These are phyloP conservation scores for Eriosoma lanigerum DNA, from an alignment of 1,140 invertebrate genomes.

Conservation along the genomic window DNA sequence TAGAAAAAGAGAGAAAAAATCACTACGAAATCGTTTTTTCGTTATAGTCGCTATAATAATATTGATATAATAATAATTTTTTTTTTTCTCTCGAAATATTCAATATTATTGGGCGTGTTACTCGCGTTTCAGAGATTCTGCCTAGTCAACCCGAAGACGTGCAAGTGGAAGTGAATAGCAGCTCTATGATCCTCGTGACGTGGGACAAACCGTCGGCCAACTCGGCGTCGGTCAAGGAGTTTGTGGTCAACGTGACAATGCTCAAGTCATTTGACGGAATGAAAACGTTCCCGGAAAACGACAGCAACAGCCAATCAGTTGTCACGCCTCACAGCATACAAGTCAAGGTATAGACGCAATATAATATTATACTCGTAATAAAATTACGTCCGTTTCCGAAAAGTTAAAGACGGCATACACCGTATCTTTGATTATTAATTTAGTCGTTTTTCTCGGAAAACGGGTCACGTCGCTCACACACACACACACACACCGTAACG, in stretches of 20 bases:
- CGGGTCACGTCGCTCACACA: background rate
- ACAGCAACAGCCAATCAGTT: constrained; percentile 50
- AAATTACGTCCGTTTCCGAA: background rate
- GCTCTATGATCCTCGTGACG: constrained; percentile 68
- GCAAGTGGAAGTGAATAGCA: constrained; percentile 69
- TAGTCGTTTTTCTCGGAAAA: background rate
- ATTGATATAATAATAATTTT: too few relatives aligned
- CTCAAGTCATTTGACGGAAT: constrained; percentile 67
- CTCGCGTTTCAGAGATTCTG: constrained; percentile 64
- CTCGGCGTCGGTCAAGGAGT: constrained; percentile 67
- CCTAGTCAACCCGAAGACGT: constrained; percentile 72
- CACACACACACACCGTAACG: too few relatives aligned
- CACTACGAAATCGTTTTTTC: too few relatives aligned
- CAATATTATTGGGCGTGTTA: background rate
- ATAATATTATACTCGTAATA: background rate
- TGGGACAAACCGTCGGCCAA: constrained; percentile 69
- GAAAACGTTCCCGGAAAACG: constrained; percentile 39
- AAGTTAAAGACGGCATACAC: background rate
- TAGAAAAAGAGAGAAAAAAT: too few relatives aligned
- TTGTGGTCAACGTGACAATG: constrained; percentile 71
- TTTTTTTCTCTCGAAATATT: too few relatives aligned
- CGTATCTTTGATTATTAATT: background rate
- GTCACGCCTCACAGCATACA: constrained; percentile 56
- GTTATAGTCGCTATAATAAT: too few relatives aligned
- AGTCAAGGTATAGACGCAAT: constrained; percentile 55